Evolutionary conservation across 2,113 vertebrate species (phyloP).

Genomic region (Glaucomys volans): DNA sequence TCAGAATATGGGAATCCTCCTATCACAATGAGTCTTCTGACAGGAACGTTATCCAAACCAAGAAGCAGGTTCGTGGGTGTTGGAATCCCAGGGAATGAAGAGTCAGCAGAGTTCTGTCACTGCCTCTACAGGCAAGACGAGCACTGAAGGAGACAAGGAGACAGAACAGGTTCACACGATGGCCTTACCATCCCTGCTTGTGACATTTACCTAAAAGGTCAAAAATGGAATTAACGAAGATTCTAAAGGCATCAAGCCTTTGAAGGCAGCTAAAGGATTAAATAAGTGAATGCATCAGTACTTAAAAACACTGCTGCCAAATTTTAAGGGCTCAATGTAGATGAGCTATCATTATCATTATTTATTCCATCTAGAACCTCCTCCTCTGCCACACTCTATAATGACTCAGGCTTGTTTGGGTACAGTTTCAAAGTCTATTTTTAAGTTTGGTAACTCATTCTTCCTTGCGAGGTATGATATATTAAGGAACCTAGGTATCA

Average conservation of each 20-base stretch:
- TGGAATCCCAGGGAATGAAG: background rate
- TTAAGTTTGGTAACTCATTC: background rate
- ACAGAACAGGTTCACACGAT: background rate
- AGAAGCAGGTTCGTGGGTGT: background rate
- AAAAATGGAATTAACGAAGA: background rate
- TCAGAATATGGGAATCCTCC: background rate
- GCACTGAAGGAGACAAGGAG: background rate
- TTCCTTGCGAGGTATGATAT: background rate
- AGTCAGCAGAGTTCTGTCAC: background rate
- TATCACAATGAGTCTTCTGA: background rate
- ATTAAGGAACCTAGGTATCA: background rate
- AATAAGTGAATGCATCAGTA: background rate
- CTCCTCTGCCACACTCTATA: background rate
- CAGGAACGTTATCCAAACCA: background rate
- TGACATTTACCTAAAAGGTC: background rate
- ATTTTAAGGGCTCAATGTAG: background rate
- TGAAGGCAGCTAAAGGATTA: background rate
- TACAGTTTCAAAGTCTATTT: background rate
- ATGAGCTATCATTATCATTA: background rate
- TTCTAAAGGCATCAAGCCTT: background rate
- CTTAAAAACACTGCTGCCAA: background rate
- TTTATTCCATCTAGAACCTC: background rate
- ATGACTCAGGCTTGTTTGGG: background rate
- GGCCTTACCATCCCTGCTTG: background rate
- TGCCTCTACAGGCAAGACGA: background rate